Evolutionary conservation across 2,113 vertebrate genomes (phyloP), one percentile per base, ranked within the genome.

Genomic region (Epinephelus cyanopodus): DNA sequence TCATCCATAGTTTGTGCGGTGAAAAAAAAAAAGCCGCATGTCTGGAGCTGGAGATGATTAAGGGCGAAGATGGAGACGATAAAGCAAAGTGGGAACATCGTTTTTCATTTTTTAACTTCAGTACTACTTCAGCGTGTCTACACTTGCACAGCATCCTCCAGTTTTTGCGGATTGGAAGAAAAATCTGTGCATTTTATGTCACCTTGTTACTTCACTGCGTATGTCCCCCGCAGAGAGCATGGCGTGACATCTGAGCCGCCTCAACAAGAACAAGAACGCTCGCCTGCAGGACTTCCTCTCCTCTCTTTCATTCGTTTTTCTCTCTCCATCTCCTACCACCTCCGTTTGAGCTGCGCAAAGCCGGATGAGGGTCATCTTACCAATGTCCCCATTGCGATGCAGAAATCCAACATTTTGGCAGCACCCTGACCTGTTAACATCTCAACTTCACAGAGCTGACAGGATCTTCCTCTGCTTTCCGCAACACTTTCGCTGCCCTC

Each of bases 281-380:
- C 29, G 53, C 84, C 88, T 75, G 81, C 77, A 60, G 18, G 33
- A 89, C 89, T 92, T 94, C 90, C 92, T 91, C 80, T 87, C 75
- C 65, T 88, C 82, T 83, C 75, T 89, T 89, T 92, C 90, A 86
- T 84, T 91, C 83, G 77, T 84, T 81, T 29, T 85, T 85, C 84
- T 84, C 84, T 78, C 58, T 79, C 82, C 74, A 88, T 90, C 87
- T 91, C 81, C 84, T 66, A 66, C 83, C 88, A 79, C 79, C 78
- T 84, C 87, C 83, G 62, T 80, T 70, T 86, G 82, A 85, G 82
- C 87, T 17, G 77, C 78, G 54, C 76, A 90, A 92, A 94, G 89
- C 92, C 88, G 86, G 92, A 95, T 92, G 88, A 91, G 88, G 87
- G 87, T 95, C 92, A 85, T 92, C 90, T 95, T 95, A 94, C 93